Evolutionary conservation across 2,797 vertebrate genomes (phyloP).

Genomic region (Eutrigla gurnardus): DNA sequence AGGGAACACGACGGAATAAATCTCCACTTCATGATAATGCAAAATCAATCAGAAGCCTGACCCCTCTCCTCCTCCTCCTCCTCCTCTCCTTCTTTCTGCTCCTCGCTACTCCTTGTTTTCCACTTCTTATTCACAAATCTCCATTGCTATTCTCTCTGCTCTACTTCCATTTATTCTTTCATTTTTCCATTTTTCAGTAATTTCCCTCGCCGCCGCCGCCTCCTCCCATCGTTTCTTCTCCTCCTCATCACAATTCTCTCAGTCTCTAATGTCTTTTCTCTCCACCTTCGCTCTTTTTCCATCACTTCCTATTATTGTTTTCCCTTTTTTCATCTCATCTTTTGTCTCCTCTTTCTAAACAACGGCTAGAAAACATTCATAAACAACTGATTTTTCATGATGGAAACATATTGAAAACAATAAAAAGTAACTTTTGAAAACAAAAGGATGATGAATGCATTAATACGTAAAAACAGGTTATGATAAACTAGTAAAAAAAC

Average conservation of each 20-base stretch:
- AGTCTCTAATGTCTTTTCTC: background rate
- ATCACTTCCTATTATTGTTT: background rate
- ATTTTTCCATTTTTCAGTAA: background rate
- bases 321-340: background rate
- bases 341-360: background rate
- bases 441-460: background rate
- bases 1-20: constrained; percentile 58
- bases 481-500: background rate
- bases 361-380: background rate
- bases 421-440: background rate
- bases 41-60: constrained; percentile 37
- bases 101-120: background rate
- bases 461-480: background rate
- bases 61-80: constrained; percentile 4
- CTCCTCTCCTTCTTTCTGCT: background rate
- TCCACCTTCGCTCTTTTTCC: background rate
- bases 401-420: background rate
- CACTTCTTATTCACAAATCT: background rate
- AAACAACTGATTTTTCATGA: background rate
- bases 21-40: constrained; percentile 61
- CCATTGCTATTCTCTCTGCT: background rate
- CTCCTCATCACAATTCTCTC: background rate
- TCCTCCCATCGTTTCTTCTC: background rate
- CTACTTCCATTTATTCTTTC: background rate
- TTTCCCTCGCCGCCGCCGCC: too few species aligned